Evolutionary conservation across 1,140 invertebrate genomes (phyloP).

Genomic region (Cyphomyrmex costatus): DNA sequence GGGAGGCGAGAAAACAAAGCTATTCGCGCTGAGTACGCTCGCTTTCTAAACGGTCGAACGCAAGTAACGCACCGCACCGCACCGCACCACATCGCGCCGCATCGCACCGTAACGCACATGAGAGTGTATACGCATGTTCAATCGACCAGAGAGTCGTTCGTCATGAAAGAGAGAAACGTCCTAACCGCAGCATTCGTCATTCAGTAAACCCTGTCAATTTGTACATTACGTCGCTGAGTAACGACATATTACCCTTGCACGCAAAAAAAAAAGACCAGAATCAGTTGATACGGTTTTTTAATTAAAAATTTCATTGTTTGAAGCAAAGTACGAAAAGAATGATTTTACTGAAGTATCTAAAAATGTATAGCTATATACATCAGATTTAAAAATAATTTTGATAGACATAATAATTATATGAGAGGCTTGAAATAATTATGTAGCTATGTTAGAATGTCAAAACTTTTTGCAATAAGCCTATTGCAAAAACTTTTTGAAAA

Average conservation of each 20-base stretch:
- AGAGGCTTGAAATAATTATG: no score
- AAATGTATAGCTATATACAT: no score
- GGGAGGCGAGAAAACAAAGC: slow-evolving; percentile 70
- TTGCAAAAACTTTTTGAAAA: no score
- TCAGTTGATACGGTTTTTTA: neutral
- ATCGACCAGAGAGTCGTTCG: slow-evolving; percentile 53
- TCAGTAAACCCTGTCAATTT: slow-evolving; percentile 52
- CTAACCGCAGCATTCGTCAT: neutral
- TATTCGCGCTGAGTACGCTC: slow-evolving; percentile 38
- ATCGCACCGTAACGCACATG: slow-evolving; percentile 58
- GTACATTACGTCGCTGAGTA: slow-evolving; percentile 6
- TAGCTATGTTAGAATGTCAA: no score
- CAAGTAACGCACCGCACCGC: slow-evolving; percentile 43
- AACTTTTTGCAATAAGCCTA: no score
- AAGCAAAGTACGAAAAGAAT: neutral
- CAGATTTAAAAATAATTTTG: no score
- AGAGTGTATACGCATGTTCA: slow-evolving; percentile 33
- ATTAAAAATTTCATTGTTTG: neutral
- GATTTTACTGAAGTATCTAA: no score
- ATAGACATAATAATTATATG: no score
- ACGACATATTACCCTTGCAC: neutral
- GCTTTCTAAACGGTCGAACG: slow-evolving; percentile 76
- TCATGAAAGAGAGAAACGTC: slow-evolving; percentile 47
- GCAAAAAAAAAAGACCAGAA: neutral
- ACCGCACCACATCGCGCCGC: slow-evolving; percentile 34